Evolutionary conservation across 2,113 vertebrate species (phyloP), one percentile per base, ranked within the genome.

Genomic region (Hucho hucho): DNA sequence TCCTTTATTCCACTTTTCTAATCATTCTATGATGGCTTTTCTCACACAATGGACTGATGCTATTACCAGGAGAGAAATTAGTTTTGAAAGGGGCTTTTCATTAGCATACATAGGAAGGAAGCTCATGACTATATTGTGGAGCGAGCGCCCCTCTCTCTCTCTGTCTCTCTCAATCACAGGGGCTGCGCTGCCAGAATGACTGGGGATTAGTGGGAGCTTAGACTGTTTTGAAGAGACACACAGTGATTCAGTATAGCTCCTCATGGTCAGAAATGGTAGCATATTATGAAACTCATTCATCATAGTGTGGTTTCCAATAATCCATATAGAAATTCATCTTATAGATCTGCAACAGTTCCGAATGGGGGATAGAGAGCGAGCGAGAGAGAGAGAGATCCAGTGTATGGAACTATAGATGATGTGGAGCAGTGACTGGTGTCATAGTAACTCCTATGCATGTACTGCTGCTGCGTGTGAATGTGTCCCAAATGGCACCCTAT

Each of bases 51-150:
- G 61, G 14, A 69, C 22, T 29, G 14, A 78, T 63, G 47, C 28
- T 58, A 67, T 81, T 75, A 25, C 72, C 43, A 59, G 61, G 28
- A 75, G 69, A 82, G 46, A 32, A 75, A 79, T 82, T 13, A 25
- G 13, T 70, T 75, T 69, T 26, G 49, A 71, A 75, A 78, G 2
- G 61, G 64, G 71, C 37, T 64, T 70, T 73, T 81, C 71, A 81
- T 83, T 78, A 80, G 79, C 70, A 32, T 69, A 61, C 64, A 71
- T 70, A 66, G 73, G 29, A 75, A 66, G 73, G 29, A 75, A 81
- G 70, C 63, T 58, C 81, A 74, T 61, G 65, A 59, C 66, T 72
- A 11, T 25, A n/a, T 84, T 53, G 61, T 14, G 56, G 61, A 53
- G 37, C 37, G 37, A 43, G 37, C 9, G 9, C 9, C 37, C 2